phyloP scores from a whole-genome alignment of 2,888 invertebrate genomes.

The Nemotelus nigrinus region DNA sequence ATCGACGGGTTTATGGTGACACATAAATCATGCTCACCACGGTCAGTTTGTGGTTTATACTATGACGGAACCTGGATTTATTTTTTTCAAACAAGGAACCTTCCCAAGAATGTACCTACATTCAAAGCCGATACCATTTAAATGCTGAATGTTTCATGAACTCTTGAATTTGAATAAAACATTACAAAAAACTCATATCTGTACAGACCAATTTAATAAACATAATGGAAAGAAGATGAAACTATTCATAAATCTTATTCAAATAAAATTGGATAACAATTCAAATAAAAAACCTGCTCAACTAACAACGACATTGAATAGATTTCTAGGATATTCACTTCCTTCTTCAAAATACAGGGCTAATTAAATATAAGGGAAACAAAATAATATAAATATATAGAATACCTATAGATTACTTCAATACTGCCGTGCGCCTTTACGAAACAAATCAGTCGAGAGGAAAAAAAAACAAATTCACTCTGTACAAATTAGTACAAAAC shows the following conservation, averaged over 20 bases:
- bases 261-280: too few relatives aligned
- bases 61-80: too few relatives aligned
- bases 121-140: too few relatives aligned
- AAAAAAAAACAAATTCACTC: background rate
- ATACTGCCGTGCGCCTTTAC: background rate
- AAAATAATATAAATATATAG: constrained; percentile 5
- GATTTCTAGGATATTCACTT: background rate
- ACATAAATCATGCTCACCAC: constrained; percentile 39
- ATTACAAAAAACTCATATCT: too few relatives aligned
- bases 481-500: constrained; percentile 29
- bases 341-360: constrained; percentile 33
- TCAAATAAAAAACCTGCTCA: background rate
- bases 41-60: constrained; percentile 33
- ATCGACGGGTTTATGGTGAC: background rate
- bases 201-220: too few relatives aligned
- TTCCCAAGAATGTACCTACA: too few relatives aligned
- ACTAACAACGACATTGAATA: background rate
- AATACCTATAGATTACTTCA: background rate
- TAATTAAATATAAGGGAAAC: constrained; percentile 12
- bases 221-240: too few relatives aligned
- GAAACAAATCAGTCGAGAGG: background rate
- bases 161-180: too few relatives aligned
- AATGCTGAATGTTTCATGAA: too few relatives aligned
- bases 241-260: too few relatives aligned
- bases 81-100: too few relatives aligned